Evolutionary conservation across 2,113 vertebrate species (phyloP), one percentile per base, ranked within the genome.

Genomic region (Eulemur rufifrons): DNA sequence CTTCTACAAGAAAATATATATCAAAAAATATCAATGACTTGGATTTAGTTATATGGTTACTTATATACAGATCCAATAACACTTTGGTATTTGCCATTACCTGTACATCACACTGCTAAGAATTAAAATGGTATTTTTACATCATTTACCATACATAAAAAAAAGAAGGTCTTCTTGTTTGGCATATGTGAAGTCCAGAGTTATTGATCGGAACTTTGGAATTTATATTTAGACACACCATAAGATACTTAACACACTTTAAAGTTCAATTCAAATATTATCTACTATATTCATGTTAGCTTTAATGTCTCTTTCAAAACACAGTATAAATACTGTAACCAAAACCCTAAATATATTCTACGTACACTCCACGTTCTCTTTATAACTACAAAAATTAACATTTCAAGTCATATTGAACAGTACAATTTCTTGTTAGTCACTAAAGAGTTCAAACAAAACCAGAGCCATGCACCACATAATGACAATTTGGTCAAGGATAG

Each of bases 191-290:
- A 94, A 89, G 23, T 73, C 25, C 86, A 89, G 54, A 78, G 3
- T 34, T 80, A 5, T 12, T 92, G 37, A 87, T 47, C n/a, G 84
- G 25, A 52, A 66, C 10, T 78, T 83, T 85, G 21, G 34, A 97
- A 94, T 80, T 87, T 77, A 74, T 42, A 34, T 82, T 95, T 13
- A 73, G 39, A 61, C n/a, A 83, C 39, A 94, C 34, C 45, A 34
- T 54, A 68, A 96, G 39, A 85, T 59, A 73, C 6, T 52, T 66
- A 45, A 82, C n/a, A 86, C 20, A 89, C 87, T 88, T 64, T 64
- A 52, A 96, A 95, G 54, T 95, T 61, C 68, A 87, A 88, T 45
- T 94, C 59, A 92, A 90, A 54, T 91, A 93, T 45, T 89, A 54
- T 77, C 52, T 66, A 74, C 39, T 68, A 95, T 52, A 89, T 77